Conservation (phyloP, 64 coral and sea anemone species). For the Montipora sp. region DNA sequence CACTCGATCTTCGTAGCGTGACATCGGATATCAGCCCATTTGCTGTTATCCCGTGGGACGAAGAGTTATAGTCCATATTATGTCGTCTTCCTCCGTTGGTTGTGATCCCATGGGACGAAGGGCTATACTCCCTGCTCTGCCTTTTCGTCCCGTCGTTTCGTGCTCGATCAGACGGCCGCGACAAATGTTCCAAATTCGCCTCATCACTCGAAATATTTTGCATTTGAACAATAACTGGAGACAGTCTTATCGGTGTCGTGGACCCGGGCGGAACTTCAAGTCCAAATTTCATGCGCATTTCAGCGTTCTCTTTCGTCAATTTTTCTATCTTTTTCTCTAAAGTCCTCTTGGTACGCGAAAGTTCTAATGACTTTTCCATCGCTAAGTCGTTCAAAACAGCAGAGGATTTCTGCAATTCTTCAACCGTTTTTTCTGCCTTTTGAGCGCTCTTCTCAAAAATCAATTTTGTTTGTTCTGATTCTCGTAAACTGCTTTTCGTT, state of each 20-base stretch:
- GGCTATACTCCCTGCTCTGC: not conserved
- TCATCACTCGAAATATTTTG: constrained; percentile 40
- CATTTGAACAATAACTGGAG: constrained; percentile 44
- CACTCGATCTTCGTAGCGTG: not conserved
- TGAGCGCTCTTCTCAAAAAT: constrained; percentile 39
- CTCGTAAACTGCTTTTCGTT: constrained; percentile 41
- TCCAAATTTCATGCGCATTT: constrained; percentile 84
- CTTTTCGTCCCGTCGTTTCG: not conserved
- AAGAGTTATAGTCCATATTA: too few species aligned
- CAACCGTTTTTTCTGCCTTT: constrained; percentile 52
- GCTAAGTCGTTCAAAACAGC: constrained; percentile 88
- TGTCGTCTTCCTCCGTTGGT: too few species aligned
- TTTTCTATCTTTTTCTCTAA: constrained; percentile 95
- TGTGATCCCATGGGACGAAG: not conserved
- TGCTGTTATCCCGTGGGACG: not conserved
- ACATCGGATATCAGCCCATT: not conserved
- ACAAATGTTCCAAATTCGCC: constrained; percentile 23
- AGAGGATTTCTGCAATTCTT: constrained; percentile 64
- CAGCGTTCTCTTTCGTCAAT: constrained; percentile 86
- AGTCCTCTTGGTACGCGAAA: constrained; percentile 79
- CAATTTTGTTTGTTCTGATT: constrained; percentile 49
- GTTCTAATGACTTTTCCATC: constrained; percentile 93
- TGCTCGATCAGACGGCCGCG: not conserved
- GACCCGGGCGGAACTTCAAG: not conserved
- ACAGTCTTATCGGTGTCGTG: constrained; percentile 3